Conservation (phyloP, 1,140 invertebrate species). For the Anadara kagoshimensis region DNA sequence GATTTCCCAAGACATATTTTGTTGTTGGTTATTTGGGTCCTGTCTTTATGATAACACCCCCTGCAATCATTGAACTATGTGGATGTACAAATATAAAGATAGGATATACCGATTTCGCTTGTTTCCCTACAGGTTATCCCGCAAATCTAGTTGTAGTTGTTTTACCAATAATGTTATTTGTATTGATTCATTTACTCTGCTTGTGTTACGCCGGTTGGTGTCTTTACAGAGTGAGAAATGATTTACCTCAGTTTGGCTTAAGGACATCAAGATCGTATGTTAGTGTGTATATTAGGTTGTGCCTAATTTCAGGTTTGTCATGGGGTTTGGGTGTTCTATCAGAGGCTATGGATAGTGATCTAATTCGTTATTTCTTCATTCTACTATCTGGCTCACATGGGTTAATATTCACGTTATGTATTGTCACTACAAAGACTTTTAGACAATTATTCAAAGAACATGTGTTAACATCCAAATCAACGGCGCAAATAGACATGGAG, state of each 20-base stretch:
- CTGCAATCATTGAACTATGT: too few species aligned
- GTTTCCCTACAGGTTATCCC: neutral
- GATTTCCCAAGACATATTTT: too few species aligned
- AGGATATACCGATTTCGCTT: neutral
- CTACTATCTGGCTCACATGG: constrained; percentile 1
- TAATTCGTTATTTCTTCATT: constrained; percentile 1
- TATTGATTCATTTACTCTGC: neutral
- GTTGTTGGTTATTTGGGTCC: too few species aligned
- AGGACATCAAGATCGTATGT: neutral
- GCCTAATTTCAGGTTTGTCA: neutral
- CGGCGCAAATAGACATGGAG: too few species aligned
- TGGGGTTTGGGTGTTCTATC: neutral
- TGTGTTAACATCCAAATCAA: too few species aligned
- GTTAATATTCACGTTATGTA: neutral
- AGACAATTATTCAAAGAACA: too few species aligned
- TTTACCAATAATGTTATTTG: constrained; percentile 1
- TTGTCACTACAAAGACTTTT: neutral
- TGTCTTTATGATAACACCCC: too few species aligned
- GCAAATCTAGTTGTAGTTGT: constrained; percentile 4
- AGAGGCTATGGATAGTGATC: neutral
- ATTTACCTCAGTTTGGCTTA: neutral
- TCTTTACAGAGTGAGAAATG: neutral
- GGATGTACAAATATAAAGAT: too few species aligned
- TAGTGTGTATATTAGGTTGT: neutral
- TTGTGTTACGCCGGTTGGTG: neutral